These are phyloP conservation scores for Blera fallax DNA, from an alignment of 2,888 invertebrate species.

Conservation along the genomic window DNA sequence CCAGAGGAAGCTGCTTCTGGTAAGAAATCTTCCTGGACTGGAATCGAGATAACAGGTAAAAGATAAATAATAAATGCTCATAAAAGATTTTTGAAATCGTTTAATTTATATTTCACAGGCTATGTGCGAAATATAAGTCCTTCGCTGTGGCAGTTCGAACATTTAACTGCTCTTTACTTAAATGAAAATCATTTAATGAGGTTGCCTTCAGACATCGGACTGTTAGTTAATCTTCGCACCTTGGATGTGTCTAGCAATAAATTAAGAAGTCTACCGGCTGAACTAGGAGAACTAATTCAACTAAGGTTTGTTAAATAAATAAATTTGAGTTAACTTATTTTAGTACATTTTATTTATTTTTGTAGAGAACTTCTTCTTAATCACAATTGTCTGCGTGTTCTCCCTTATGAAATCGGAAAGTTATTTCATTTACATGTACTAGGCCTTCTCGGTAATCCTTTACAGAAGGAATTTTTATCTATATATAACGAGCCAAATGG, in stretches of 20 bases:
- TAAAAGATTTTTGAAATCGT: not conserved
- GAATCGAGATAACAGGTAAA: constrained; percentile 91
- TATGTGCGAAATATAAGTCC: constrained; percentile 97
- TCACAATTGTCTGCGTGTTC: constrained; percentile 95
- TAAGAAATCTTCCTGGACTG: constrained; percentile 95
- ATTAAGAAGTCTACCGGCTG: constrained; percentile 95
- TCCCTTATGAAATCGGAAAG: constrained; percentile 98
- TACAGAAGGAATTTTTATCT: constrained; percentile 94
- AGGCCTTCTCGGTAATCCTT: constrained; percentile 96
- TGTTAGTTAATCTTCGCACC: constrained; percentile 91
- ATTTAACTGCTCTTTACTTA: constrained; percentile 96
- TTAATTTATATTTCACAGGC: constrained; percentile 84
- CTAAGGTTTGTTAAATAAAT: constrained; percentile 86
- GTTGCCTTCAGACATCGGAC: constrained; percentile 95
- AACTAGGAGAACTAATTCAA: constrained; percentile 97
- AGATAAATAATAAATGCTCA: not conserved
- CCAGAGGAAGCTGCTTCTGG: constrained; percentile 95
- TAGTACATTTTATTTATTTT: constrained; percentile 53
- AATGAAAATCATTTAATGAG: constrained; percentile 97
- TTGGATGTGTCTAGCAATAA: constrained; percentile 98
- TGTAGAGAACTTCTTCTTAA: constrained; percentile 95
- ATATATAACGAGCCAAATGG: constrained; percentile 97
- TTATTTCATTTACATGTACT: constrained; percentile 97
- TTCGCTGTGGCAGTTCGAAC: constrained; percentile 93
- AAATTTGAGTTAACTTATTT: not conserved